These are phyloP conservation scores for Drosophila peninsularis DNA, from an alignment of 2,888 invertebrate genomes.

Conservation along the genomic window DNA sequence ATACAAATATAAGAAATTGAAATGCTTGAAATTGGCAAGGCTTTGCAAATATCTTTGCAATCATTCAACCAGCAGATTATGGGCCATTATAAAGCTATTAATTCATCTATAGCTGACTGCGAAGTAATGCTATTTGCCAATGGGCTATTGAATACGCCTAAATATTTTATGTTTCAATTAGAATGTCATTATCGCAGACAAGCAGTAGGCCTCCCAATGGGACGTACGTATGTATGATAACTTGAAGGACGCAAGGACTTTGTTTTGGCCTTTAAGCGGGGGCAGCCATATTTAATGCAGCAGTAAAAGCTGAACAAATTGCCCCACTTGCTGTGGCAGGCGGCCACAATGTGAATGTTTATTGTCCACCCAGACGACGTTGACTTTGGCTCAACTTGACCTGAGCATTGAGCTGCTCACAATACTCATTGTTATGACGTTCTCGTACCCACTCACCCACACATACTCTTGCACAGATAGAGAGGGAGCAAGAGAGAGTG, in stretches of 20 bases:
- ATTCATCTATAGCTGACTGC: conserved; percentile 23
- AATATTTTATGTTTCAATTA: conserved; percentile 79
- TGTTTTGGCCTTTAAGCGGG: conserved; percentile 28
- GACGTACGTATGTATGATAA: conserved; percentile 39
- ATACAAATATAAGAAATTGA: neutral
- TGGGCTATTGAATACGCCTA: conserved; percentile 25
- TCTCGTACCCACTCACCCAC: conserved; percentile 4
- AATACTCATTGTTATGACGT: conserved; percentile 60
- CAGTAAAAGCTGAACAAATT: conserved; percentile 66
- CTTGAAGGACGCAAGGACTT: conserved; percentile 49
- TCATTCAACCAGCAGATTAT: conserved; percentile 17
- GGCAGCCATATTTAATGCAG: conserved; percentile 54
- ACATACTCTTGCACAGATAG: neutral
- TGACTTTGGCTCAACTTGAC: conserved; percentile 68
- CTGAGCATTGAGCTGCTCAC: conserved; percentile 60
- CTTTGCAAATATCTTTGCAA: conserved; percentile 17
- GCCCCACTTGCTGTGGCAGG: conserved; percentile 50
- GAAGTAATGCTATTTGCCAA: conserved; percentile 35
- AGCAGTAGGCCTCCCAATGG: conserved; percentile 35
- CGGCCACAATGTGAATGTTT: conserved; percentile 51
- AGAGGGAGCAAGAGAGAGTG: neutral
- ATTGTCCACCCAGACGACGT: conserved; percentile 63
- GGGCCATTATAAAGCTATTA: conserved; percentile 48
- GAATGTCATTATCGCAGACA: conserved; percentile 66
- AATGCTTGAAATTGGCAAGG: neutral